Evolutionary conservation across 1,140 invertebrate species (phyloP).

Genomic region (Scaptomyza pallida): DNA sequence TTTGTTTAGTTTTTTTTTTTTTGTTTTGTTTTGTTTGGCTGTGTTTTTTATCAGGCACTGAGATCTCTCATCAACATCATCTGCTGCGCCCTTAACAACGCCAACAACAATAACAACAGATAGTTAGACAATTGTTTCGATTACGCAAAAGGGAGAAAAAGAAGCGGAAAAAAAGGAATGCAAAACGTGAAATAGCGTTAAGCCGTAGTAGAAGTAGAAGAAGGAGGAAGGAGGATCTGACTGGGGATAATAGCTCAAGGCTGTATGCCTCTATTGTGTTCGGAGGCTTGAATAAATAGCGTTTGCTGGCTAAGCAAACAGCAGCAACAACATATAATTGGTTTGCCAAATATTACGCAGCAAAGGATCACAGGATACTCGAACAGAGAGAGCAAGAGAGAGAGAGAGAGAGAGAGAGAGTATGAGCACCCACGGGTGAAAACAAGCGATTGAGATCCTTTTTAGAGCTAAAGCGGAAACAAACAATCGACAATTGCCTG

Average conservation of each 20-base stretch:
- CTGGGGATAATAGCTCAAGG: slow-evolving; percentile 77
- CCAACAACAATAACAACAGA: not conserved
- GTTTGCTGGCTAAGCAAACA: slow-evolving; percentile 75
- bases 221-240: slow-evolving; percentile 27
- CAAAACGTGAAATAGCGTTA: slow-evolving; percentile 44
- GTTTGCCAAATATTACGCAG: slow-evolving; percentile 76
- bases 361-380: slow-evolving; percentile 14
- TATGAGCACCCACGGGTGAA: slow-evolving; percentile 37
- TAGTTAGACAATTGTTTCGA: slow-evolving; percentile 68
- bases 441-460: not conserved
- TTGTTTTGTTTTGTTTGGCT: slow-evolving; percentile 24
- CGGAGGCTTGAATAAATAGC: slow-evolving; percentile 66
- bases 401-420: too few relatives aligned
- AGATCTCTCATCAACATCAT: slow-evolving; percentile 38
- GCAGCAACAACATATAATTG: slow-evolving; percentile 65
- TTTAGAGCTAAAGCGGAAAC: slow-evolving; percentile 30
- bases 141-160: slow-evolving; percentile 65
- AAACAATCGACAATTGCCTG: slow-evolving; percentile 46
- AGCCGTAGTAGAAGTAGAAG: slow-evolving; percentile 15
- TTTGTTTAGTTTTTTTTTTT: slow-evolving; percentile 40
- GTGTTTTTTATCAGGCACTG: slow-evolving; percentile 55
- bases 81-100: slow-evolving; percentile 36
- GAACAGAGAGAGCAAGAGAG: not conserved
- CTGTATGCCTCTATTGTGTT: slow-evolving; percentile 71
- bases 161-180: slow-evolving; percentile 26